Evolutionary conservation across 2,113 vertebrate species (phyloP), one percentile per base, ranked within the genome.

Genomic region (Oncorhynchus mykiss): DNA sequence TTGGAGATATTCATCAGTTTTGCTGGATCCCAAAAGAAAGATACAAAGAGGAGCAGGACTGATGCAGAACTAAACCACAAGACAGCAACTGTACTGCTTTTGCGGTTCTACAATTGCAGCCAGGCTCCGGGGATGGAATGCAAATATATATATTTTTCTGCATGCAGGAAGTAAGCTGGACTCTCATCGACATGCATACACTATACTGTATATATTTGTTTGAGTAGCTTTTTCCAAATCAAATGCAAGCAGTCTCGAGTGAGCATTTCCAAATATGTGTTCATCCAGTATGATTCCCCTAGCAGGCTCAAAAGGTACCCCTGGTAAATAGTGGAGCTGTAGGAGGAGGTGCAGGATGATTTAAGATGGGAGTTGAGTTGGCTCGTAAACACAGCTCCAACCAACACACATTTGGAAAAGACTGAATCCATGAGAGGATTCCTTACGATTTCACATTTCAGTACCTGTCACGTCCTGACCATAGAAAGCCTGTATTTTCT

Each of bases 311-410:
- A 25, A 29, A 51, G 34, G 72, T 3, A 25, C 11, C 5, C 24
- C 18, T 66, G 72, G 31, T 48, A 67, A 66, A 74, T n/a, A 74
- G 39, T 11, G n/a, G 24, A 49, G 25, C 25, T 20, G 29, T 31
- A 62, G 25, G 7, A n/a, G 59, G 22, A 72, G 49, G 24, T 59
- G 16, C 70, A 72, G 27, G 6, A 11, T 29, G 51, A 59, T 59
- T 24, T 59, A 24, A 71, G 70, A 9, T 72, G 1, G 68, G 20
- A 48, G 34, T 45, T 45, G 39, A 45, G 39, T 16, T n/a, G 39
- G 22, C 70, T 54, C 7, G 70, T 71, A 73, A 73, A 73, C 72
- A 73, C n/a, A 62, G 16, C 31, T 62, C 25, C 57, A 39, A 72
- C 71, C 39, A 34, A 7, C 12, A 29, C 27, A 7, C 31, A 39